Base-by-base conservation (phyloP, 1,140 invertebrate species). In the Drosophila novamexicana region DNA sequence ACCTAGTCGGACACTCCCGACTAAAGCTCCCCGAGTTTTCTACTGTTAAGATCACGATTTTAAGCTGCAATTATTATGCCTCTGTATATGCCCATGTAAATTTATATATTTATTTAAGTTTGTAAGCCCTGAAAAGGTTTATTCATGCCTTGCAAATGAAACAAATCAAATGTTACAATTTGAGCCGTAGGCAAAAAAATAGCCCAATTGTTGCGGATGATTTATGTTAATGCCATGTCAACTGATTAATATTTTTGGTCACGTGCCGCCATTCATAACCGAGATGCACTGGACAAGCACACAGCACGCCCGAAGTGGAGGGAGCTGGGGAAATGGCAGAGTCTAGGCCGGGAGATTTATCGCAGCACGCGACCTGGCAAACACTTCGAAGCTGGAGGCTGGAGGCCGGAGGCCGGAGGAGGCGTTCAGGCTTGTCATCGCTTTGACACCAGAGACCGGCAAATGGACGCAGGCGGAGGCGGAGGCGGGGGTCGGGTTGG, bases 181-280 rank as follows among this genome's bases (percentile, higher is more conserved):
- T 53, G 47, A 47, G 32, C 0, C 14, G 32, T 9, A 1, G 50
- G 34, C 7, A 36, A 18, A 18, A 18, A 36, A 16, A 8, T 1
- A 12, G 32, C 42, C 75, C 64, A 83, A 89, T 84, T 83, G 77
- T 89, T 75, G 77, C 84, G 77, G 75, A 89, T 89, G 84, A 89
- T 89, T 89, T 89, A 89, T 89, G 84, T 89, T 89, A 89, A 89
- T 89, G 71, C 80, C 85, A 79, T 90, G 85, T 84, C 74, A 88
- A 90, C 84, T 89, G 84, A 84, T 90, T 89, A 89, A 89, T 89
- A 89, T 89, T 89, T 89, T 89, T 52, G 84, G 84, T 89, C 84
- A 89, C 84, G 84, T 89, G 84, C 85, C 84, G 77, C 56, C 77
- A 81, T 81, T 73, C 84, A 63, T 73, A 78, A 64, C 76, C 49